Conservation (phyloP, 1,140 invertebrate genomes). For the Goniozus legneri region DNA sequence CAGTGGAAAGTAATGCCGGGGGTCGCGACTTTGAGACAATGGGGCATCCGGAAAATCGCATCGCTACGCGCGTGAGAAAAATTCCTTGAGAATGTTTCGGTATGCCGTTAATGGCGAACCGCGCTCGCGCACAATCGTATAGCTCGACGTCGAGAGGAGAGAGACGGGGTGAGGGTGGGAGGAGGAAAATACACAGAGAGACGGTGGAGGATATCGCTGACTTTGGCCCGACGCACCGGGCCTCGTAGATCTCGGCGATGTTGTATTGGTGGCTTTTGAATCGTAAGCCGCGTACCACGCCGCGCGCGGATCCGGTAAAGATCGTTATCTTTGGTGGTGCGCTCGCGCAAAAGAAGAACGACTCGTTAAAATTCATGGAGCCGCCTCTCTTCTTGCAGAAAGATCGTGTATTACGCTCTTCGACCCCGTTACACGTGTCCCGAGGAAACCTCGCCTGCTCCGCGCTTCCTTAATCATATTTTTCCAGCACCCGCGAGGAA, state of each 20-base stretch:
- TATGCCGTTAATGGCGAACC: conserved; percentile 16
- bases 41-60: conserved; percentile 32
- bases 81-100: conserved; percentile 27
- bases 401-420: neutral
- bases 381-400: neutral
- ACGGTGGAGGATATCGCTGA: no score
- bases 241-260: neutral
- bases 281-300: neutral
- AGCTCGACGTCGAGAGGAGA: no score
- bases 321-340: conserved; percentile 22
- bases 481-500: no score
- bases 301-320: conserved; percentile 17
- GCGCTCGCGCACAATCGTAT: conserved; percentile 5
- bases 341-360: conserved; percentile 11
- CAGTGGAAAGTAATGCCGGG: conserved; percentile 30
- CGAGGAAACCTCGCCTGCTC: no score
- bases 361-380: conserved; percentile 19
- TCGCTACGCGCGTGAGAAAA: conserved; percentile 29
- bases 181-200: no score
- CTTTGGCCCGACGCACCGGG: no score
- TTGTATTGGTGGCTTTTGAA: neutral
- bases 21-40: conserved; percentile 26
- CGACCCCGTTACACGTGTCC: conserved; percentile 9
- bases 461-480: no score
- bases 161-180: no score